These are phyloP conservation scores for Xenopus borealis DNA, from an alignment of 2,113 vertebrate genomes.

Conservation along the genomic window DNA sequence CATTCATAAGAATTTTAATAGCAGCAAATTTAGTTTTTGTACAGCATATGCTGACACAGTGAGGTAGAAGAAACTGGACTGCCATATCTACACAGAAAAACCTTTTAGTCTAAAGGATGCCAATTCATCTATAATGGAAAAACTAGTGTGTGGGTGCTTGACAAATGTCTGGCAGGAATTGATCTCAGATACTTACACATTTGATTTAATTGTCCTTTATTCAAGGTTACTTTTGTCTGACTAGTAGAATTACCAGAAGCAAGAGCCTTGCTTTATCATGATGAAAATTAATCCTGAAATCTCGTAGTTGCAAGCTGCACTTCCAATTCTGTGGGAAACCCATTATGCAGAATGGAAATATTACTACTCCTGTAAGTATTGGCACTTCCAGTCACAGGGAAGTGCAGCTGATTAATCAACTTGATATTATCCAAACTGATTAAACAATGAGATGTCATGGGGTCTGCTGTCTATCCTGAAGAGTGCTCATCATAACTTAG, in stretches of 20 bases:
- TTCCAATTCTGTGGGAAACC: neutral
- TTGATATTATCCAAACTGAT: slow-evolving; percentile 69
- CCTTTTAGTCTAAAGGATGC: no score
- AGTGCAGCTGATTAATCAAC: slow-evolving; percentile 68
- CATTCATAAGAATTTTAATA: no score
- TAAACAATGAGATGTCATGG: slow-evolving; percentile 72
- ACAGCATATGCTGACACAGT: no score
- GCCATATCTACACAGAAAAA: no score
- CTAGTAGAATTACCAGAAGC: neutral
- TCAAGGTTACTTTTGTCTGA: neutral
- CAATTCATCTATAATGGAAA: no score
- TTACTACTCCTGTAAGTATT: slow-evolving; percentile 30
- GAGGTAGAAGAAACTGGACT: no score
- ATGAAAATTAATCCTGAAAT: slow-evolving; percentile 8
- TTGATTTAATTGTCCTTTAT: neutral
- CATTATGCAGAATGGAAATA: slow-evolving; percentile 39
- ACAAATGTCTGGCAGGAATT: no score
- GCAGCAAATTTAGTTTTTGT: no score
- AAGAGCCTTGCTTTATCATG: neutral
- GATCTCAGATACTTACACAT: neutral
- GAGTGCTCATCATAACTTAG: slow-evolving; percentile 65
- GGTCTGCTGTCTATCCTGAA: slow-evolving; percentile 68
- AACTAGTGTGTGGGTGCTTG: no score
- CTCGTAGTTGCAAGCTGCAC: slow-evolving; percentile 8
- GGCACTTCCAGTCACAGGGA: slow-evolving; percentile 56